Base-by-base conservation (phyloP, 2,888 invertebrate genomes). In the Shargacucullia verbasci region DNA sequence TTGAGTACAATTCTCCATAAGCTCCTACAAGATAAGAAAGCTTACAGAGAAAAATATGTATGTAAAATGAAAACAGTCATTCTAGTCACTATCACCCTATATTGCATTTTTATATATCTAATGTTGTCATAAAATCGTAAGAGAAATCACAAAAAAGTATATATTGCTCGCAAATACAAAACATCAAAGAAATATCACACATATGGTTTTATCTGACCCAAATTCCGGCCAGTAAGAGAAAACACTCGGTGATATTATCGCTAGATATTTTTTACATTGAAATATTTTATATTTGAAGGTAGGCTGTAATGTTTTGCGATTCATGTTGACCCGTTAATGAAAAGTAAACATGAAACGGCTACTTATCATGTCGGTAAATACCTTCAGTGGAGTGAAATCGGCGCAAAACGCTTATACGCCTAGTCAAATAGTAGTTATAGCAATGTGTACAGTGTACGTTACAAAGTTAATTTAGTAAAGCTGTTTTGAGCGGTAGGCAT, bases 171-270 rank as follows among this genome's bases (percentile, higher is more conserved):
- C n/a, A n/a, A n/a, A n/a, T n/a, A n/a, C n/a, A 27, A 56, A 49
- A 49, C 37, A 66, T 61, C 43, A 61, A 61, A 55, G 53, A 50
- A 20, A 56, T 29, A 65, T 4, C 41, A 37, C 44, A 35, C 37
- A 15, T 29, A 29, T 74, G 35, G 25, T 40, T 55, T 58, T 79
- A 41, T 40, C 43, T 46, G 59, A 52, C 74, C 73, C 34, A 46
- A 59, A 65, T 64, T 12, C 45, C 45, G n/a, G 15, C 47, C 20
- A 40, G 10, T 33, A 14, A 43, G 11, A 47, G 1, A 52, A 43
- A 40, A 33, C 39, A 49, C 33, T 38, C 9, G 7, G 9, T 39
- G 11, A 13, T 48, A 29, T 61, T 55, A 33, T 34, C 40, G 13
- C 12, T 25, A 41, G 12, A 41, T 27, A 12, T 8, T 7, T 7